Conservation (phyloP, 2,113 vertebrate species). For the Recurvirostra avosetta region DNA sequence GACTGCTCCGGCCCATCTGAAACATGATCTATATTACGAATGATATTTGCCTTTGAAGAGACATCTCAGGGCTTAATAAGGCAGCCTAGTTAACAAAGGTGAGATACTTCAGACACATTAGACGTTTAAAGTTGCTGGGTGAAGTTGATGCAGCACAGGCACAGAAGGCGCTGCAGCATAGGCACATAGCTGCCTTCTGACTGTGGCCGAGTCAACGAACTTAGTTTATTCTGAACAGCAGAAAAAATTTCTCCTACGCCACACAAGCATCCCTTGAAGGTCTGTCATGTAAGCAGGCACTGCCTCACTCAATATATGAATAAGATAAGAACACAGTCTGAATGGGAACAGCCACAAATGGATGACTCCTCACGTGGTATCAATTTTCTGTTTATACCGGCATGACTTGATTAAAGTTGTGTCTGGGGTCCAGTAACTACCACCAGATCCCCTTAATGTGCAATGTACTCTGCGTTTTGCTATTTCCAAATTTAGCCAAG, state of each 20-base stretch:
- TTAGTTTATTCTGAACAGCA: neutral
- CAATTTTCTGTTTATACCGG: neutral
- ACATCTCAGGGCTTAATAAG: neutral
- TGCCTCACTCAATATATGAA: neutral
- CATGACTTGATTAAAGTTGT: neutral
- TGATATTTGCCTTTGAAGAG: neutral
- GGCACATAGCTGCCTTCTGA: neutral
- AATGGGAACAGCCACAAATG: neutral
- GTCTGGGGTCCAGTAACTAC: neutral
- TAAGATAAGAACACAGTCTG: neutral
- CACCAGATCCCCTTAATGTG: neutral
- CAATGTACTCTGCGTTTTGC: neutral
- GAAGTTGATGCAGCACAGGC: neutral
- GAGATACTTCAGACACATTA: neutral
- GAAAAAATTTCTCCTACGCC: neutral
- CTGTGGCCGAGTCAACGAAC: neutral
- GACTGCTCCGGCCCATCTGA: neutral
- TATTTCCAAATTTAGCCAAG: neutral
- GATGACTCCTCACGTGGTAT: fast-evolving
- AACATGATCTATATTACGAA: neutral
- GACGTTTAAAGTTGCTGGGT: neutral
- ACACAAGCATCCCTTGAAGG: neutral
- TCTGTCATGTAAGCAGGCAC: neutral
- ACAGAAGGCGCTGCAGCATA: neutral
- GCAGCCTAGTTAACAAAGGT: neutral